Conservation (phyloP, 2,113 vertebrate species). For the Rhabdornis inornatus region DNA sequence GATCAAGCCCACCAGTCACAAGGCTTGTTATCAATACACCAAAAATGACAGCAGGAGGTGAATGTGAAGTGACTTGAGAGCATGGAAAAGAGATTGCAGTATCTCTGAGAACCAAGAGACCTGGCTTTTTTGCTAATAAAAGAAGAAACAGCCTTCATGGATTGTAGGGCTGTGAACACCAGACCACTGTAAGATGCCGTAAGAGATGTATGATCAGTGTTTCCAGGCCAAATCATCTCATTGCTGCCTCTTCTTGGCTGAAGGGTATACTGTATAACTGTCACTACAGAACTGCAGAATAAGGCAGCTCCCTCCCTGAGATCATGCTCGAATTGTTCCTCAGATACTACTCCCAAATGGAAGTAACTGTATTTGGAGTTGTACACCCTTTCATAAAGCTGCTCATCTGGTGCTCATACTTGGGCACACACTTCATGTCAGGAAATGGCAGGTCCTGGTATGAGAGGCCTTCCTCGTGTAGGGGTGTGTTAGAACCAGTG, state of each 20-base stretch:
- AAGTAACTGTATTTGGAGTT: background rate
- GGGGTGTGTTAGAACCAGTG: background rate
- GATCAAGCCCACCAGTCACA: background rate
- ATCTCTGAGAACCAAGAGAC: background rate
- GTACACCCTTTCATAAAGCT: background rate
- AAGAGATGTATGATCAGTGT: background rate
- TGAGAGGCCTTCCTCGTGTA: background rate
- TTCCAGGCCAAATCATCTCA: background rate
- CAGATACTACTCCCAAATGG: background rate
- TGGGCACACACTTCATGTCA: accelerated
- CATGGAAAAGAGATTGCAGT: background rate
- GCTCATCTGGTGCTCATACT: background rate
- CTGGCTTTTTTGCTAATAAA: background rate
- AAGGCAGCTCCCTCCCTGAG: background rate
- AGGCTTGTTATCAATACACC: background rate
- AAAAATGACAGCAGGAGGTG: background rate
- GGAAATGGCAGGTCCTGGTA: background rate
- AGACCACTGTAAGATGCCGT: background rate
- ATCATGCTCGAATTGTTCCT: background rate
- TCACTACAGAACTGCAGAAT: background rate
- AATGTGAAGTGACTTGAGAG: background rate
- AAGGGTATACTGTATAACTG: background rate
- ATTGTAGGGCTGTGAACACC: background rate
- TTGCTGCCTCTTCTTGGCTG: background rate
- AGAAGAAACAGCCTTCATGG: background rate